Base-by-base conservation (phyloP, 35 echinoderm and acorn worm genomes). In the Apostichopus parvimensis region DNA sequence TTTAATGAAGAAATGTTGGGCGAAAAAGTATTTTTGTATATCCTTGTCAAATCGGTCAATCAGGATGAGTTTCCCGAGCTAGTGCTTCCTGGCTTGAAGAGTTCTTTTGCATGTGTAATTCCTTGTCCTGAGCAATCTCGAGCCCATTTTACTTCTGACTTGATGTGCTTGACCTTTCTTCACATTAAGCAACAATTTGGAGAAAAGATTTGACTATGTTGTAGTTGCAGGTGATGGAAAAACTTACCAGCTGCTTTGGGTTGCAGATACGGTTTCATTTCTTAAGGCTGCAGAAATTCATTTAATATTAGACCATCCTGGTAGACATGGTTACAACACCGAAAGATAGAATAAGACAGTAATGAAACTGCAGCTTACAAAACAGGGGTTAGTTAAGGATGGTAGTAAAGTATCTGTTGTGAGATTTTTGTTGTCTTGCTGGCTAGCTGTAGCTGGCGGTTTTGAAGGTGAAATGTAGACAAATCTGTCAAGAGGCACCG, bases 381-480 rank as follows among this genome's bases (percentile, higher is more conserved):
- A 88, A 91, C 59, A 75, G 93, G 55, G 28, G 5, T 7, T 1
- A 84, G 6, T 91, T 86, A 24, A 14, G 89, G 10, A 9, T 82
- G 23, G 78, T 94, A 17, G 88, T 94, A 4, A 89, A 81, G 10
- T 24, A 60, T 94, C 6, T 90, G 26, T 79, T 10, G 25, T 26
- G 28, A 11, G 20, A 53, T 86, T 53, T 57, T 92, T 53, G 13
- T 18, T 11, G 45, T 55, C 68, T 17, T 28, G 6, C 78, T 13
- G 52, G 24, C 15, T 94, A 78, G 70, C 85, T 60, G 77, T 79
- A 12, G 53, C 80, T 58, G 93, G 93, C 75, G 93, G 88, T 4
- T 94, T 91, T 94, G 93, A 94, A 61, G 93, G 89, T 58, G 20
- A 79, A 54, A 86, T 15, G 87, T 20, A 1, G 93, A 94, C 73